phyloP scores from a whole-genome alignment of 1,140 invertebrate genomes.

The Megalonaias nervosa region DNA sequence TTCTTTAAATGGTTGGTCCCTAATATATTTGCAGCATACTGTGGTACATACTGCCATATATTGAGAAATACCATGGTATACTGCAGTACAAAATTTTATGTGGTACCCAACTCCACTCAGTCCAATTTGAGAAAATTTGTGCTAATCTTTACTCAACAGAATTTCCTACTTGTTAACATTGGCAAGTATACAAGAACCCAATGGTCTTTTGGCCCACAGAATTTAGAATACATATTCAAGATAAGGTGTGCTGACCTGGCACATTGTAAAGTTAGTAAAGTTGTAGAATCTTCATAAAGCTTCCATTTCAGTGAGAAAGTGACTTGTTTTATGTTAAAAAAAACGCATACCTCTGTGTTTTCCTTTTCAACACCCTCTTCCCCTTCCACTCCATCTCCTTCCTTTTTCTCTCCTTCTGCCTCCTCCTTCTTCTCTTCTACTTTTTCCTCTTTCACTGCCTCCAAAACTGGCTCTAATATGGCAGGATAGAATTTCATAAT shows the following conservation, averaged over 20 bases:
- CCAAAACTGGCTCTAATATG: constrained; percentile 29
- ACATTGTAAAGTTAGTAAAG: background rate
- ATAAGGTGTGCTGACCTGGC: background rate
- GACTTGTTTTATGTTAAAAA: background rate
- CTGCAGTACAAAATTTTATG: too few relatives aligned
- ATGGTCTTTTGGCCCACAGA: background rate
- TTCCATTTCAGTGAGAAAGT: background rate
- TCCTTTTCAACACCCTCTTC: constrained; percentile 38
- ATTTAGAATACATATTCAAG: background rate
- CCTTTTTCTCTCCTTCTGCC: constrained; percentile 41
- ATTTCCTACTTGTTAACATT: background rate
- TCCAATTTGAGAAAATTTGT: too few relatives aligned
- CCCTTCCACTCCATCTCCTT: constrained; percentile 43
- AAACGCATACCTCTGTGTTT: constrained; percentile 28
- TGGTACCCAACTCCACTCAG: too few relatives aligned
- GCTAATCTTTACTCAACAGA: too few relatives aligned
- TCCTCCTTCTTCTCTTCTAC: constrained; percentile 46
- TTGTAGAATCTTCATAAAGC: background rate
- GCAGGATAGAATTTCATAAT: constrained; percentile 12
- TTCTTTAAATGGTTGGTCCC: too few relatives aligned
- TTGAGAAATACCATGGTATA: too few relatives aligned
- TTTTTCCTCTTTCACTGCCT: constrained; percentile 37
- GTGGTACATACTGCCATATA: too few relatives aligned
- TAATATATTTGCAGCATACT: too few relatives aligned
- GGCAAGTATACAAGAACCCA: background rate